phyloP scores from a whole-genome alignment of 2,888 invertebrate genomes.

The Azorinus chamasolen region DNA sequence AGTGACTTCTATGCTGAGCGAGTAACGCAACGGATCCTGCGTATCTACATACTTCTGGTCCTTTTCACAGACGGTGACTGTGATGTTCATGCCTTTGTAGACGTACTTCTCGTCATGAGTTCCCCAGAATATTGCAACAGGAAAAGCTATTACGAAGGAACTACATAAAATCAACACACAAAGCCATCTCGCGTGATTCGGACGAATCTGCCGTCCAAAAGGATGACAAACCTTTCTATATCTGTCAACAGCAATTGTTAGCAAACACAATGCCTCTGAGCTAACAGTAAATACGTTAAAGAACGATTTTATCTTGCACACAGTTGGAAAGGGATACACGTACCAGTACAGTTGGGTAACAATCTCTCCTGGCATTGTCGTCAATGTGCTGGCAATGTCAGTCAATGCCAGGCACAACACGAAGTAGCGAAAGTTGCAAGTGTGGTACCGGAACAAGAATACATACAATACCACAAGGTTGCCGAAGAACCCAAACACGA shows the following conservation, averaged over 20 bases:
- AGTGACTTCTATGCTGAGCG: not conserved
- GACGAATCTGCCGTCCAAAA: slow-evolving; percentile 29
- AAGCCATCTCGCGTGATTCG: slow-evolving; percentile 1
- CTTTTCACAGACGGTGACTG: slow-evolving; percentile 39
- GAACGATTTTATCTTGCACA: slow-evolving; percentile 44
- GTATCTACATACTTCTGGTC: slow-evolving; percentile 17
- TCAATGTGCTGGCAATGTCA: slow-evolving; percentile 27
- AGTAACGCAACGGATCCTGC: slow-evolving; percentile 13
- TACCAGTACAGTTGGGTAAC: slow-evolving; percentile 45
- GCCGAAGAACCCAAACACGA: slow-evolving; percentile 29
- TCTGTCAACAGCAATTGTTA: slow-evolving; percentile 32
- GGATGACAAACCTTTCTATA: slow-evolving; percentile 40
- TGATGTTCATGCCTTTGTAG: slow-evolving; percentile 5
- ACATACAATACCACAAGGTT: slow-evolving; percentile 36
- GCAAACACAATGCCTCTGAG: slow-evolving; percentile 25
- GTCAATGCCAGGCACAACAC: slow-evolving; percentile 40
- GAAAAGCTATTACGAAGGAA: slow-evolving; percentile 13
- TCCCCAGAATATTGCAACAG: slow-evolving; percentile 33
- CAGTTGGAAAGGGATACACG: slow-evolving; percentile 2
- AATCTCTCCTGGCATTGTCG: slow-evolving; percentile 42
- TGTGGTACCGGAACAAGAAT: slow-evolving; percentile 23
- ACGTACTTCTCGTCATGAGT: not conserved
- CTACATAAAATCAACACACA: not conserved
- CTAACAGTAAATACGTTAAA: slow-evolving; percentile 41
- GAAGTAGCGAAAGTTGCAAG: slow-evolving; percentile 42